Percentiles rank a stretch among this genome's conserved stretches.
These are phyloP conservation scores for Drosophila tani DNA, from an alignment of 1,140 invertebrate genomes.

Conservation along the genomic window DNA sequence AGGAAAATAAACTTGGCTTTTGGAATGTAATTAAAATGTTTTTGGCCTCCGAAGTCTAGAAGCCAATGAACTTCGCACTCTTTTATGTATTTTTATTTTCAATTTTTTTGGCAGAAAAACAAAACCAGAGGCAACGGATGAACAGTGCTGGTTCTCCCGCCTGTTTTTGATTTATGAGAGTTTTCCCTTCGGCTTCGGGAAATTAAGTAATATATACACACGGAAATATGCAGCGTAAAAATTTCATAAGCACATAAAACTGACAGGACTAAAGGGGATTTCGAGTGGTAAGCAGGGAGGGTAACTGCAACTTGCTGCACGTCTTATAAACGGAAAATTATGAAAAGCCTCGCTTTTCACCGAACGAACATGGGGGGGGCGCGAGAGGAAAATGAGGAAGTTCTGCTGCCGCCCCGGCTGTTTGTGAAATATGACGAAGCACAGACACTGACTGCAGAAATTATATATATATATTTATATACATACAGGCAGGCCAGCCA, in stretches of 20 bases:
- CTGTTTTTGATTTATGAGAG: conserved; percentile 78
- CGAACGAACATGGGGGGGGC: conserved; percentile 1
- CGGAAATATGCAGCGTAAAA: conserved; percentile 78
- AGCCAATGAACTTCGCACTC: conserved; percentile 74
- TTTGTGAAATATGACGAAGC: conserved; percentile 78
- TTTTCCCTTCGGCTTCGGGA: conserved; percentile 61
- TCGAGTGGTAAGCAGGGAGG: conserved; percentile 7
- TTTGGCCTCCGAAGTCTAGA: not conserved
- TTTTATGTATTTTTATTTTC: not conserved
- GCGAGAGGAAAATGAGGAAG: not conserved
- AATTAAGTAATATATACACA: conserved; percentile 76
- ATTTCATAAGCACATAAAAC: conserved; percentile 80
- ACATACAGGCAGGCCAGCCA: conserved; percentile 1
- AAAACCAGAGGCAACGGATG: conserved; percentile 11
- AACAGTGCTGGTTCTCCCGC: conserved; percentile 34
- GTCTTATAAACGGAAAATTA: conserved; percentile 75
- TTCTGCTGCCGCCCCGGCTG: conserved; percentile 31
- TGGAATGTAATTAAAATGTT: conserved; percentile 80
- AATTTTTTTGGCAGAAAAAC: conserved; percentile 27
- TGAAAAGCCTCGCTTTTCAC: conserved; percentile 65
- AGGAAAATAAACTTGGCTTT: conserved; percentile 65
- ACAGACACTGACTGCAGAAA: conserved; percentile 68
- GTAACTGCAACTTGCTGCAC: conserved; percentile 72
- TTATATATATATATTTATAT: conserved; percentile 43
- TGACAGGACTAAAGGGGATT: conserved; percentile 59